Percentiles rank a stretch among this genome's conserved stretches.
Evolutionary conservation across 1,140 invertebrate genomes (phyloP).

Genomic region (Dermatophagoides farinae): DNA sequence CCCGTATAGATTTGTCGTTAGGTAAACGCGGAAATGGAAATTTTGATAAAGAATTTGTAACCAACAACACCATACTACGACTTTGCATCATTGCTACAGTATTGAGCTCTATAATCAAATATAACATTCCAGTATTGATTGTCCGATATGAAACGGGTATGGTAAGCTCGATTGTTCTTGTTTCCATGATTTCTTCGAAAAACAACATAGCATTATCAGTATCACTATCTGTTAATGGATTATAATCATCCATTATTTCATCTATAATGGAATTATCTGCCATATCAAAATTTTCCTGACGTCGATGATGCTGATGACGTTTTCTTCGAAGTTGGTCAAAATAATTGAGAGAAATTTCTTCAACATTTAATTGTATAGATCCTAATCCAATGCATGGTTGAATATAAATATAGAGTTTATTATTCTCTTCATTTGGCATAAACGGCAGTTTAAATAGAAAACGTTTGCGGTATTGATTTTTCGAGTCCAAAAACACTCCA

Average conservation of each 20-base stretch:
- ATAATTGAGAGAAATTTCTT: conserved; percentile 10
- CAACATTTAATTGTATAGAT: conserved; percentile 17
- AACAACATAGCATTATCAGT: conserved; percentile 20
- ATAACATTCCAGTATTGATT: not conserved
- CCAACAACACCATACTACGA: conserved; percentile 10
- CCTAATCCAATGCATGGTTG: conserved; percentile 18
- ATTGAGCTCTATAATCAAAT: not conserved
- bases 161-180: conserved; percentile 20
- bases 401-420: conserved; percentile 5
- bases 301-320: not conserved
- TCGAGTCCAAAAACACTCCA: conserved; percentile 4
- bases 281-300: not conserved
- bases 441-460: not conserved
- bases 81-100: not conserved
- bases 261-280: conserved; percentile 9
- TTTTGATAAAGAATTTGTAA: conserved; percentile 17
- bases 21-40: conserved; percentile 22
- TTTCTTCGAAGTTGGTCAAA: not conserved
- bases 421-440: not conserved
- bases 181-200: conserved; percentile 17
- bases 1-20: conserved; percentile 19
- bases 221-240: not conserved
- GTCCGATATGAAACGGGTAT: conserved; percentile 5
- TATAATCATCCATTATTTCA: not conserved
- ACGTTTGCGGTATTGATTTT: conserved; percentile 8